Conservation (phyloP, 92 coral and sea anemone genomes). For the Plumapathes pennacea region DNA sequence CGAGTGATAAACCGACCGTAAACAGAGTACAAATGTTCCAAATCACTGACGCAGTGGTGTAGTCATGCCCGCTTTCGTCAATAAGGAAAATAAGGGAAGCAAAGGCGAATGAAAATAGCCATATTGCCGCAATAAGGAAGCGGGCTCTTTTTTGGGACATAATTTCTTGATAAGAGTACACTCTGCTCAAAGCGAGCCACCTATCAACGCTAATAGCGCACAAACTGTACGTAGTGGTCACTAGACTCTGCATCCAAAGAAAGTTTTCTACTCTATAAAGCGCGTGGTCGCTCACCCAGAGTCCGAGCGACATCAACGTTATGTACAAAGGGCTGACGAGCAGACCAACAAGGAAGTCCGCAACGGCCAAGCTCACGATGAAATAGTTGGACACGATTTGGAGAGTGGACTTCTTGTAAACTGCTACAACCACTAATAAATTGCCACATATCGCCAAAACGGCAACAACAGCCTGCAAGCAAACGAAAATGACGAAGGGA, state of each 20-base stretch:
- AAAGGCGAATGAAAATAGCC: slow-evolving; percentile 25
- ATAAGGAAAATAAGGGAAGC: too few species aligned
- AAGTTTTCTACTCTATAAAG: slow-evolving; percentile 40
- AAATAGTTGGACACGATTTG: slow-evolving; percentile 41
- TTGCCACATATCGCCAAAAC: slow-evolving; percentile 32
- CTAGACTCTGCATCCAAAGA: slow-evolving; percentile 45
- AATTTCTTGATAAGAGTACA: slow-evolving; percentile 22
- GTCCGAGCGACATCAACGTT: slow-evolving; percentile 13
- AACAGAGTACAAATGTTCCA: slow-evolving; percentile 21
- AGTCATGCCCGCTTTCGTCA: too few species aligned
- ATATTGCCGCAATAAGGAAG: slow-evolving; percentile 3
- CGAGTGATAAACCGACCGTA: slow-evolving; percentile 35
- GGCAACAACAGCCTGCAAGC: slow-evolving; percentile 8
- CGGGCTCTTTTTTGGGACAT: slow-evolving; percentile 18
- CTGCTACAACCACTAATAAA: slow-evolving; percentile 15
- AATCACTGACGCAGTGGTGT: slow-evolving; percentile 1
- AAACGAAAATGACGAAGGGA: slow-evolving; percentile 12
- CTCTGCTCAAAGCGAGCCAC: slow-evolving; percentile 40
- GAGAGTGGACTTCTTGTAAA: slow-evolving; percentile 24
- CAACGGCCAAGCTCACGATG: slow-evolving; percentile 29
- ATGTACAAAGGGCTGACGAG: slow-evolving; percentile 46
- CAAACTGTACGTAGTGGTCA: slow-evolving; percentile 41
- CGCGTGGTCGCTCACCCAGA: slow-evolving; percentile 47
- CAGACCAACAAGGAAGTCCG: slow-evolving; percentile 40
- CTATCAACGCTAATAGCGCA: slow-evolving; percentile 53